These are phyloP conservation scores for Anolis apletophallus DNA, from an alignment of 2,797 vertebrate species.

Conservation along the genomic window DNA sequence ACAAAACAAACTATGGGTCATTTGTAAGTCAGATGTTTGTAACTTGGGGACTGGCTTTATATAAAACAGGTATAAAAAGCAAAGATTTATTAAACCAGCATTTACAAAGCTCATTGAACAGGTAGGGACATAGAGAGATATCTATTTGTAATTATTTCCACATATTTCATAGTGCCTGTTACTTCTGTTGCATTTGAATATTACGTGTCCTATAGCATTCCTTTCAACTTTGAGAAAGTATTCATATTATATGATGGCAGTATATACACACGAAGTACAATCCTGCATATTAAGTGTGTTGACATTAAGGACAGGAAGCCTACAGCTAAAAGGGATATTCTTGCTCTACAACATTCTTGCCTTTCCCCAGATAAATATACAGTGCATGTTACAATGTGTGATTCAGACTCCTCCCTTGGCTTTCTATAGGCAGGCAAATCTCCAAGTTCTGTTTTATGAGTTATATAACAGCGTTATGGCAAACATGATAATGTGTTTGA, in stretches of 20 bases:
- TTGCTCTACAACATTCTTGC: constrained; percentile 35
- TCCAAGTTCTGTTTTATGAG: not conserved
- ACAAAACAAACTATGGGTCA: no score
- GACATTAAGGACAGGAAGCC: not conserved
- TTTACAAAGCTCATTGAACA: no score
- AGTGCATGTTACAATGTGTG: not conserved
- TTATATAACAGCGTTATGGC: not conserved
- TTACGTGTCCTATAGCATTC: not conserved
- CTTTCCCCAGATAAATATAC: not conserved
- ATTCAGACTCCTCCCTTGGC: constrained; percentile 8
- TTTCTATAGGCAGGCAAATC: not conserved
- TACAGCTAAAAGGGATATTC: not conserved
- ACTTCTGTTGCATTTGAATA: not conserved
- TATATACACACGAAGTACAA: not conserved
- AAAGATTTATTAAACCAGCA: no score
- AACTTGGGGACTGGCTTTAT: no score
- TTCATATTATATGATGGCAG: not conserved
- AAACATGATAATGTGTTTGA: not conserved
- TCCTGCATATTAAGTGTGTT: not conserved
- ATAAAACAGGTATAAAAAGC: no score
- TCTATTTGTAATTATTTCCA: not conserved
- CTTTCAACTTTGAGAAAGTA: not conserved
- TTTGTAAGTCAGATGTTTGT: no score
- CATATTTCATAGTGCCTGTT: not conserved
- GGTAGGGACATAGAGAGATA: no score